Percentiles rank a stretch among this genome's conserved stretches.
Conservation (phyloP, 2,797 vertebrate species). For the Labeo calbasu region DNA sequence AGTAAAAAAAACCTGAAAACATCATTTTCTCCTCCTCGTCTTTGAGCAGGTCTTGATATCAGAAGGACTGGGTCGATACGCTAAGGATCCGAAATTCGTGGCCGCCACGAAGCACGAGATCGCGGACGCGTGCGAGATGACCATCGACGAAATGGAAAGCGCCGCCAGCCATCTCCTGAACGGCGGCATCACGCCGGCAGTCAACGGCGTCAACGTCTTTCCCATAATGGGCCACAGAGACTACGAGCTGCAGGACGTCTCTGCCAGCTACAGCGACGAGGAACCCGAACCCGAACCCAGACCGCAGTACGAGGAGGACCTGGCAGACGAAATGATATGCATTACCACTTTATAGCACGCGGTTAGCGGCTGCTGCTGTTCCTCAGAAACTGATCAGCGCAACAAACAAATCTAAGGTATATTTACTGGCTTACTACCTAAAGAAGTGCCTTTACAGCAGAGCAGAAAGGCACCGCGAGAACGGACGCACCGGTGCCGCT, state of each 20-base stretch:
- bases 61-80: conserved; percentile 94
- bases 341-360: conserved; percentile 97
- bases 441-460: conserved; percentile 95
- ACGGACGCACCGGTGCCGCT: conserved; percentile 68
- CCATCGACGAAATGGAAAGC: conserved; percentile 99
- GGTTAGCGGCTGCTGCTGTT: conserved; percentile 62
- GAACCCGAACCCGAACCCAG: conserved; percentile 85
- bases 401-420: conserved; percentile 67
- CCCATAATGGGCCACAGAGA: conserved; percentile 83
- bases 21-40: conserved; percentile 1
- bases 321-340: conserved; percentile 99
- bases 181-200: conserved; percentile 80
- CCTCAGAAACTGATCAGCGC: conserved; percentile 56
- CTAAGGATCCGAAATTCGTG: conserved; percentile 97
- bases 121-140: conserved; percentile 97
- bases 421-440: conserved; percentile 83
- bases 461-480: conserved; percentile 86
- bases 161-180: conserved; percentile 96
- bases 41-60: conserved; percentile 94
- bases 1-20: not conserved
- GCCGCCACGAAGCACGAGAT: conserved; percentile 97
- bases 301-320: conserved; percentile 91
- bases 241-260: conserved; percentile 91
- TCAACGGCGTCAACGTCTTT: conserved; percentile 85
- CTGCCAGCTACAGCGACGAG: conserved; percentile 93